Conservation (phyloP, 35 echinoderm and acorn worm species). For the Lytechinus variegatus region DNA sequence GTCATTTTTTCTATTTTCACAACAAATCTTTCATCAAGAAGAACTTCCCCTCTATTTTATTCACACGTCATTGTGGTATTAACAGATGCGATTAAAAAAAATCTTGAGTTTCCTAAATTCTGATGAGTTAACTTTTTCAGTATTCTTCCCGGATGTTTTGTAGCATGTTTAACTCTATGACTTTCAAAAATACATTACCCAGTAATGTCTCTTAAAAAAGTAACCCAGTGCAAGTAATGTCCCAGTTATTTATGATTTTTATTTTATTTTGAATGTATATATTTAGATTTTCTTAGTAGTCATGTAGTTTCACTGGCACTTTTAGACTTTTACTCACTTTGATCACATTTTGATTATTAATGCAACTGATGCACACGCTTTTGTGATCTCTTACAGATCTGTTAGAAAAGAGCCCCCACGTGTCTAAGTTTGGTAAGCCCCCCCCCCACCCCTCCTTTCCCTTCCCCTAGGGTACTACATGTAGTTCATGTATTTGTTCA, state of each 20-base stretch:
- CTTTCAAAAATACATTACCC: no score
- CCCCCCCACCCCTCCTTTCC: not conserved
- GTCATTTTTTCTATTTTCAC: no score
- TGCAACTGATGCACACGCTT: not conserved
- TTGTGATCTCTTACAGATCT: conserved; percentile 11
- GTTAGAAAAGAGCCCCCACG: not conserved
- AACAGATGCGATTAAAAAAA: no score
- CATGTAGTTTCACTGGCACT: not conserved
- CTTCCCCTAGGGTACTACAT: not conserved
- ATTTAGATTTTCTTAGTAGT: not conserved
- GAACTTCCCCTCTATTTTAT: no score
- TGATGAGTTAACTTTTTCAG: no score
- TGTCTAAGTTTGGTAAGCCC: not conserved
- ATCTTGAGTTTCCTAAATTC: no score
- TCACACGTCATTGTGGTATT: no score
- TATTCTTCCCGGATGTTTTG: no score
- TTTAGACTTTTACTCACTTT: not conserved
- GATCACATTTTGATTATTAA: not conserved
- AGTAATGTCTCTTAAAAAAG: no score
- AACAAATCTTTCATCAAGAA: no score
- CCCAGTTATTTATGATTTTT: not conserved
- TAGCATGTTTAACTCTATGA: no score
- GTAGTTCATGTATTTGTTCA: not conserved
- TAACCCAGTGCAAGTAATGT: not conserved
- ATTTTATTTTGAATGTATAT: not conserved